phyloP scores from a whole-genome alignment of 2,888 invertebrate genomes.

The Prosapia bicincta region DNA sequence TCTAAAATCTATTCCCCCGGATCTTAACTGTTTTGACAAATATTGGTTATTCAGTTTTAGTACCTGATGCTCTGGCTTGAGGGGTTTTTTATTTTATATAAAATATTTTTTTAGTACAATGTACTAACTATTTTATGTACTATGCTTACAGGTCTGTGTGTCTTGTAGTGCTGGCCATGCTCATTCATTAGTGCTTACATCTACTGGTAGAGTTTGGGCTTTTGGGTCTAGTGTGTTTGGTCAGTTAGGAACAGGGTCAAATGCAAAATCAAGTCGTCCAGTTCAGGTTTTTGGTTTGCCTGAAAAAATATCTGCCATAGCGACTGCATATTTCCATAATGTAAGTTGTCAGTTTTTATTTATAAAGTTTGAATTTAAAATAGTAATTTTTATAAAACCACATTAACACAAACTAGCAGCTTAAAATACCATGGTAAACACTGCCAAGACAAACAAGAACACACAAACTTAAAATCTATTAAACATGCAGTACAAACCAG shows the following conservation, averaged over 20 bases:
- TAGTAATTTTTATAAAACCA: not conserved
- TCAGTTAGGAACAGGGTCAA: slow-evolving; percentile 62
- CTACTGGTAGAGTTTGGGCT: slow-evolving; percentile 65
- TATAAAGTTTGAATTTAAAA: not conserved
- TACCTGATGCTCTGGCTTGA: not conserved
- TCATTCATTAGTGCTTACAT: slow-evolving; percentile 66
- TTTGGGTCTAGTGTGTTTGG: slow-evolving; percentile 75
- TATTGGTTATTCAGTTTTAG: not conserved
- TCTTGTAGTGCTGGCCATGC: slow-evolving; percentile 63
- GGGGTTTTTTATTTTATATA: not conserved
- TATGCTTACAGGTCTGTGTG: slow-evolving; percentile 34
- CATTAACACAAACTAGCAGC: no score
- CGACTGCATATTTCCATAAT: slow-evolving; percentile 73
- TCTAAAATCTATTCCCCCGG: no score
- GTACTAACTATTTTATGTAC: not conserved
- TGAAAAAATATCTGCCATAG: slow-evolving; percentile 51
- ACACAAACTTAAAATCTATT: no score
- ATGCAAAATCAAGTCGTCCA: slow-evolving; percentile 58
- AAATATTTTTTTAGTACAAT: not conserved
- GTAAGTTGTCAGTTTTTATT: slow-evolving; percentile 50
- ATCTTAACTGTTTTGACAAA: no score
- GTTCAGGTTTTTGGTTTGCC: slow-evolving; percentile 53
- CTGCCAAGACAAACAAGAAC: no score
- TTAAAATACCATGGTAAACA: no score
- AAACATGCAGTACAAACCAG: no score